Conservation (phyloP, 2,888 invertebrate genomes). For the Geophilus truncorum region DNA sequence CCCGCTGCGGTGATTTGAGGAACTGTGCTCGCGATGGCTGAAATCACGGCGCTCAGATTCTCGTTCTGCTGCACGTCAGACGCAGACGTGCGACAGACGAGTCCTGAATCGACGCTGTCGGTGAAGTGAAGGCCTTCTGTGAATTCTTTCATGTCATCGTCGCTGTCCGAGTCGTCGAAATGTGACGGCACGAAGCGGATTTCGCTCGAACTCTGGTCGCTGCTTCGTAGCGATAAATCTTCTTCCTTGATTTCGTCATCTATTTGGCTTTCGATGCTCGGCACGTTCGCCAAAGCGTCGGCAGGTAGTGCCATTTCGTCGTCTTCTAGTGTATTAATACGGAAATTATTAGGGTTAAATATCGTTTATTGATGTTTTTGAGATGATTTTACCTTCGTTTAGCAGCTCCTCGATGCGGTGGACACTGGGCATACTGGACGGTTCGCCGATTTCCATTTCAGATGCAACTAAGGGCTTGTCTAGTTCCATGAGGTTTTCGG, state of each 20-base stretch:
- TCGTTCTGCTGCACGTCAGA: background rate
- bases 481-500: background rate
- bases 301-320: background rate
- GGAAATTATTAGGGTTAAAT: background rate
- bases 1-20: constrained; percentile 3
- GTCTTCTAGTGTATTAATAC: background rate
- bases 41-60: background rate
- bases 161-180: constrained; percentile 44
- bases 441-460: constrained; percentile 35
- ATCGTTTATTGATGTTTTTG: too few relatives aligned
- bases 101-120: background rate
- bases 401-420: constrained; percentile 33
- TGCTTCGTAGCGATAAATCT: background rate
- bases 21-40: constrained; percentile 8
- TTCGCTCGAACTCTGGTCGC: constrained; percentile 12
- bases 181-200: constrained; percentile 39
- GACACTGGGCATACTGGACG: constrained; percentile 30
- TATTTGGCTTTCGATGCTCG: background rate
- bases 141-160: constrained; percentile 40
- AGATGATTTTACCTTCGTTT: constrained; percentile 31
- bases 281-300: background rate
- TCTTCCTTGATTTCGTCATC: background rate
- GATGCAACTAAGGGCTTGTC: background rate
- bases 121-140: constrained; percentile 14
- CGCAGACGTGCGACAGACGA: background rate